Evolutionary conservation across 2,888 invertebrate genomes (phyloP).

Genomic region (Anthoptus insignis): DNA sequence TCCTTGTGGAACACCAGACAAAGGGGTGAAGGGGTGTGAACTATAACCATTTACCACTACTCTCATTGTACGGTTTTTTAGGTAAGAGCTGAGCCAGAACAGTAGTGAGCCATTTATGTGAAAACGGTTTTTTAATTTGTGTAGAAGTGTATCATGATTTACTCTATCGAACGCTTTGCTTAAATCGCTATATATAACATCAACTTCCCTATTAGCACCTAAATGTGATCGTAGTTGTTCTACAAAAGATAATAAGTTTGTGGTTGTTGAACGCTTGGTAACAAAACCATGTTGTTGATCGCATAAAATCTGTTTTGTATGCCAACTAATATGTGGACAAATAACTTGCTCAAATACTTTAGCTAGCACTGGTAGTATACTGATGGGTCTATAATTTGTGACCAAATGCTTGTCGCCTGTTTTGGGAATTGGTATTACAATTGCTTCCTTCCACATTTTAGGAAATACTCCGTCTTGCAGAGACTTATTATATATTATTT

Average conservation of each 20-base stretch:
- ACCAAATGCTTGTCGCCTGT: slow-evolving; percentile 2
- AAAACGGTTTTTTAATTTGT: slow-evolving; percentile 15
- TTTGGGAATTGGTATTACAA: slow-evolving; percentile 11
- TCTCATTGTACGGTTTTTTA: slow-evolving; percentile 10
- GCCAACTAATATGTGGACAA: not conserved
- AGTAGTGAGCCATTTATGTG: not conserved
- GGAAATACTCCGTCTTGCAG: slow-evolving; percentile 5
- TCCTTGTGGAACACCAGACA: not conserved
- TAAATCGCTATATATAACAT: not conserved
- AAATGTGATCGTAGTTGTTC: slow-evolving; percentile 5
- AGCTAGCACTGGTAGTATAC: slow-evolving; percentile 1
- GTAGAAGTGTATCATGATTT: slow-evolving; percentile 3
- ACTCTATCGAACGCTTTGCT: too few relatives aligned
- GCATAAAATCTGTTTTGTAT: not conserved
- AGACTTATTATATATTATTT: slow-evolving; percentile 14
- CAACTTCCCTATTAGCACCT: slow-evolving; percentile 1
- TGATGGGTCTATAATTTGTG: slow-evolving; percentile 11
- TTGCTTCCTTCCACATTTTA: slow-evolving; percentile 10
- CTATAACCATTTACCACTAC: not conserved
- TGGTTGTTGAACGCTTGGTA: slow-evolving; percentile 3
- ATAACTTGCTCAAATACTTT: slow-evolving; percentile 13
- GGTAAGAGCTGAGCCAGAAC: slow-evolving; percentile 9
- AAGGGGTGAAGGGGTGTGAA: not conserved
- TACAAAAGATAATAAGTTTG: not conserved
- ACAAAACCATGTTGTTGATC: slow-evolving; percentile 19